phyloP scores from a whole-genome alignment of 2,113 vertebrate species.

The Muscicapa adusta region DNA sequence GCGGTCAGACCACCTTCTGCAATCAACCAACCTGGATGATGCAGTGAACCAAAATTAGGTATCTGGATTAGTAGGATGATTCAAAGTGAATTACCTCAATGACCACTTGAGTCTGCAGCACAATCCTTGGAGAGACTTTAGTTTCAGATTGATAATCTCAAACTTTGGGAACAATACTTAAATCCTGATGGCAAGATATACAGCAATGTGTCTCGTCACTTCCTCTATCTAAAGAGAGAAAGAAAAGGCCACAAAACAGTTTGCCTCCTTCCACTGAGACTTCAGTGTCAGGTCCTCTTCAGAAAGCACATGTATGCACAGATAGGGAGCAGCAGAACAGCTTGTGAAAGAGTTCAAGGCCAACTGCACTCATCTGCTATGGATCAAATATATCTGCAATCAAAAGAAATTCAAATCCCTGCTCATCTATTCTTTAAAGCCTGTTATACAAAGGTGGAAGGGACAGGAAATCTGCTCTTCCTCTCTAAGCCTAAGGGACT shows the following conservation, averaged over 20 bases:
- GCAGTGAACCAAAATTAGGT: neutral
- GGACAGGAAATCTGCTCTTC: neutral
- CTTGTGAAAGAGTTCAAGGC: neutral
- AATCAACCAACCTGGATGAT: neutral
- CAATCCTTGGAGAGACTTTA: neutral
- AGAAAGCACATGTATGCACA: neutral
- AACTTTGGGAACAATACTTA: neutral
- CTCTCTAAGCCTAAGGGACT: neutral
- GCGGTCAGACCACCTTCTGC: neutral
- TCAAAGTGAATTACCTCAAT: neutral
- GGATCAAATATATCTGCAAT: neutral
- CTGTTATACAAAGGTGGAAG: neutral
- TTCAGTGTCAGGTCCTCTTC: neutral
- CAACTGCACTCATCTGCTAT: neutral
- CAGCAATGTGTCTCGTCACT: rapidly evolving
- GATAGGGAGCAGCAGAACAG: neutral
- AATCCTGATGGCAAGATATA: neutral
- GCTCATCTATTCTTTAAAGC: neutral
- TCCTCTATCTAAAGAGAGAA: neutral
- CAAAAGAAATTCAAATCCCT: neutral
- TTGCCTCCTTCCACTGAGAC: neutral
- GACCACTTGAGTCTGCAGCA: neutral
- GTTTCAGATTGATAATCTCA: neutral
- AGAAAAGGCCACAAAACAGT: neutral
- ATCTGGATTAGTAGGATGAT: neutral